These are phyloP conservation scores for Andinoacara biseriatus DNA, from an alignment of 2,113 vertebrate species.

Conservation along the genomic window DNA sequence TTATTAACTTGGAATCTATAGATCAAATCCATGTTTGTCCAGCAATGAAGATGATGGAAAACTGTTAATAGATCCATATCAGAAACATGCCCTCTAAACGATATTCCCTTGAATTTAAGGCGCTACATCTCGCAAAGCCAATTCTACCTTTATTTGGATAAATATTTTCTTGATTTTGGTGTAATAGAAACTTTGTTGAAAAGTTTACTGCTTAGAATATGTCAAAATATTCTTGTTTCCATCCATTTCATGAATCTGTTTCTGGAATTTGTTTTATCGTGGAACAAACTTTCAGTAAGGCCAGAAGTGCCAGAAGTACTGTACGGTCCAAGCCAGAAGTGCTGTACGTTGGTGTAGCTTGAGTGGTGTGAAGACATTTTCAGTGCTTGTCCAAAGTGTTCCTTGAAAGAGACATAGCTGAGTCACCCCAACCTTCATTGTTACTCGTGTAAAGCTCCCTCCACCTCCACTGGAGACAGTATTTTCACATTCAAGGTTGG, in stretches of 20 bases:
- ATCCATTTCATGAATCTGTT: background rate
- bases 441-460: background rate
- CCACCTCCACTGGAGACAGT: background rate
- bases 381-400: conserved; percentile 2
- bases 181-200: background rate
- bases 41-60: background rate
- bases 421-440: conserved; percentile 2
- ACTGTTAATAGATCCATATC: background rate
- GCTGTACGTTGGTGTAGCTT: conserved; percentile 64
- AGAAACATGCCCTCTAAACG: background rate
- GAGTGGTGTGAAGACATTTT: conserved; percentile 16
- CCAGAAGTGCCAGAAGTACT: background rate
- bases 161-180: background rate
- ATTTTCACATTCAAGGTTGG: background rate
- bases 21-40: background rate
- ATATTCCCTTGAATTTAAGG: background rate
- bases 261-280: background rate
- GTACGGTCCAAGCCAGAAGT: conserved; percentile 60
- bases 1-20: background rate
- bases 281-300: background rate
- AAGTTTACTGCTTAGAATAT: background rate
- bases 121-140: background rate
- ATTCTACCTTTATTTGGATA: conserved; percentile 7
- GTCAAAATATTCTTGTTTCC: background rate
- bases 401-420: conserved; percentile 13